Conservation (phyloP, 2,113 vertebrate genomes). For the Leucosticte australis region DNA sequence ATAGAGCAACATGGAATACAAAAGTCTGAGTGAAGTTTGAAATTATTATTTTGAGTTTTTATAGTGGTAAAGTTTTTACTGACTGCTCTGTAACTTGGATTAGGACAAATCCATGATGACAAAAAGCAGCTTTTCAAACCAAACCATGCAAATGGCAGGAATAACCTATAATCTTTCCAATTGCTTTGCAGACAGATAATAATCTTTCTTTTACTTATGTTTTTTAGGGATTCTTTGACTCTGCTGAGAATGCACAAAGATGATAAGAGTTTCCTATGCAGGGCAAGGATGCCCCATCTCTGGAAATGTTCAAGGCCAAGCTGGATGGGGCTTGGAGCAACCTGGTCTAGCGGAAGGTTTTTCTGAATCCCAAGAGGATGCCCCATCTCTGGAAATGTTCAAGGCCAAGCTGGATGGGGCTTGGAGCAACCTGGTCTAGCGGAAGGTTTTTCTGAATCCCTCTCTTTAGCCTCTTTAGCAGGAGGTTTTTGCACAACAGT, state of each 20-base stretch:
- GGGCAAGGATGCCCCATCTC: background rate
- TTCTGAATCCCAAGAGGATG: background rate
- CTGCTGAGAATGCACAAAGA: fast-evolving
- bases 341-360: background rate
- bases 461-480: background rate
- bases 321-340: background rate
- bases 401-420: background rate
- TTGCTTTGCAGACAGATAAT: background rate
- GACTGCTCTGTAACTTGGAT: background rate
- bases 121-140: background rate
- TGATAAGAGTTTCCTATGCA: fast-evolving
- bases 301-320: background rate
- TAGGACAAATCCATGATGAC: fast-evolving
- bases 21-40: too few relatives aligned
- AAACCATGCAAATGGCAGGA: background rate
- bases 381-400: background rate
- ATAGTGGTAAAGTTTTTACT: background rate
- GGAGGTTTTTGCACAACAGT: background rate
- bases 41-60: background rate
- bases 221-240: background rate
- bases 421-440: background rate
- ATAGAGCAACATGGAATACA: background rate
- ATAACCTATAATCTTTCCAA: background rate
- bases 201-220: background rate
- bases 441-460: background rate